Conservation (phyloP, 2,888 invertebrate species). For the Plebejus anna region DNA sequence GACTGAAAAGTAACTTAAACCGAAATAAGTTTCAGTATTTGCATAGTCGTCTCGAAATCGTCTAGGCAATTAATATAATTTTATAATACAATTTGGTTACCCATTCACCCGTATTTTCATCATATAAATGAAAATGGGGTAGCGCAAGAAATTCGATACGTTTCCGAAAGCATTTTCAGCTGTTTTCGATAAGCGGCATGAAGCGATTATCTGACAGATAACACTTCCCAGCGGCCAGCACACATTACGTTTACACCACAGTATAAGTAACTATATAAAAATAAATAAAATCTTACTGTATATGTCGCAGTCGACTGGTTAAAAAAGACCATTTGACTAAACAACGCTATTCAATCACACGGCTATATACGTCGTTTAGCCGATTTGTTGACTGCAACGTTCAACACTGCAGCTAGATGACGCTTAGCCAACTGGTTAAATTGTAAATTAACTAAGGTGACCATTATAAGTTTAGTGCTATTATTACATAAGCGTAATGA, state of each 20-base stretch:
- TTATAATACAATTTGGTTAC: background rate
- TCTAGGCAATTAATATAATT: background rate
- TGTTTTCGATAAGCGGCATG: constrained; percentile 18
- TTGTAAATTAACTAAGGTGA: too few relatives aligned
- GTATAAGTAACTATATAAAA: too few relatives aligned
- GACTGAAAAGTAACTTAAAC: background rate
- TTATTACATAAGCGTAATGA: too few relatives aligned
- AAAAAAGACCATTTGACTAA: too few relatives aligned
- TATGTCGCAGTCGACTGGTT: too few relatives aligned
- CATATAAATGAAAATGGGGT: background rate
- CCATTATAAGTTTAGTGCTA: too few relatives aligned
- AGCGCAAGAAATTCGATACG: constrained; percentile 1
- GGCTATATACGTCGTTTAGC: too few relatives aligned
- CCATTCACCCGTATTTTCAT: background rate
- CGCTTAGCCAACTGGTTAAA: too few relatives aligned
- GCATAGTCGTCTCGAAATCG: background rate
- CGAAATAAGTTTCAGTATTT: background rate
- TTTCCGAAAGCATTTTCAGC: constrained; percentile 7
- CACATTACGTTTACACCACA: background rate
- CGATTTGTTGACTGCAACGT: too few relatives aligned
- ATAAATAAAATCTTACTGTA: too few relatives aligned
- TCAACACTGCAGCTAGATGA: too few relatives aligned
- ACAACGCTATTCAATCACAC: too few relatives aligned
- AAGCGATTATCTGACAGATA: constrained; percentile 20
- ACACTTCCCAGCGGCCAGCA: background rate